These are phyloP conservation scores for Nymphalis polychloros DNA, from an alignment of 2,888 invertebrate genomes.

Conservation along the genomic window DNA sequence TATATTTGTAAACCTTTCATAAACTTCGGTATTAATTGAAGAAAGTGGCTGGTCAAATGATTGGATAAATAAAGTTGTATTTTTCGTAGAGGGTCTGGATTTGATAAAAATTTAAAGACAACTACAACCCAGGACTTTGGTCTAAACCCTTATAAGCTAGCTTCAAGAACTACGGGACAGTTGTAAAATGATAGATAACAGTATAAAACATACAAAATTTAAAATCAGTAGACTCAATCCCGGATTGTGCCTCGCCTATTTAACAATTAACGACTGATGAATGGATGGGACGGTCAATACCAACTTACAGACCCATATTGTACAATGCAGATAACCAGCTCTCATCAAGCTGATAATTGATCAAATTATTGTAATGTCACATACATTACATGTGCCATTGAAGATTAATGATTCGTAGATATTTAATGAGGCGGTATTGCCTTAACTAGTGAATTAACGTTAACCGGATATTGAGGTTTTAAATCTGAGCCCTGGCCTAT, in stretches of 20 bases:
- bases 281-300: constrained; percentile 9
- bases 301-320: neutral
- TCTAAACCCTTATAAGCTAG: too few relatives aligned
- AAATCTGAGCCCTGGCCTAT: too few relatives aligned
- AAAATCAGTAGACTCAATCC: too few relatives aligned
- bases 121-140: too few relatives aligned
- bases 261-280: constrained; percentile 15
- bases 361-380: neutral
- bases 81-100: neutral
- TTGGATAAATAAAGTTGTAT: neutral
- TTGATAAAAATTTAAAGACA: too few relatives aligned
- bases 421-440: neutral
- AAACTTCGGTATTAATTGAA: neutral
- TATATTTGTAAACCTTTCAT: neutral
- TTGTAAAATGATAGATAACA: too few relatives aligned
- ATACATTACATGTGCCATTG: neutral
- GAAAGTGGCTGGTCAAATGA: neutral
- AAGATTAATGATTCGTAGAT: neutral
- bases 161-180: too few relatives aligned
- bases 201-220: too few relatives aligned
- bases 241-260: neutral
- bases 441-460: too few relatives aligned
- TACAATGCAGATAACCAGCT: constrained; percentile 14
- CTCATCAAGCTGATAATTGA: neutral
- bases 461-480: too few relatives aligned